A percentile compares a stretch with the other conserved stretches of the same genome.
Conservation (phyloP, 2,113 vertebrate genomes). For the Silurus meridionalis region DNA sequence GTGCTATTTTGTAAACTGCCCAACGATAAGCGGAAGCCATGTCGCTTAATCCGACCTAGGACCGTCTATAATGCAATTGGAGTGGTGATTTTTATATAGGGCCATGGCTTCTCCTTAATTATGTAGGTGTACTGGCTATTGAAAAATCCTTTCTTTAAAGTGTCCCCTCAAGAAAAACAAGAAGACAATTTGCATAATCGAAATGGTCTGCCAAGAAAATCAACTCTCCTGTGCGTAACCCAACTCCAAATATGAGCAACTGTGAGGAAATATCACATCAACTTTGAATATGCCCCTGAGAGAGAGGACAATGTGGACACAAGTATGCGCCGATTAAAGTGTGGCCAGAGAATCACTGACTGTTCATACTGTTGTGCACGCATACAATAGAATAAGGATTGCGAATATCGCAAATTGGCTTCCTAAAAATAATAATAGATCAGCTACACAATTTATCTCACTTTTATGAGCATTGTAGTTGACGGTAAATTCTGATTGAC, state of each 20-base stretch:
- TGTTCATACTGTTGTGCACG: neutral
- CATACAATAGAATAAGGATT: neutral
- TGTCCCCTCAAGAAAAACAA: neutral
- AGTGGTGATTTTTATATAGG: neutral
- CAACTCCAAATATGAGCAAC: neutral
- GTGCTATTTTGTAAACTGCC: neutral
- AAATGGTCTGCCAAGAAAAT: neutral
- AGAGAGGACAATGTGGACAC: neutral
- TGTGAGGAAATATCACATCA: neutral
- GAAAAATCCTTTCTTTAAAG: neutral
- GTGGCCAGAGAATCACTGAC: neutral
- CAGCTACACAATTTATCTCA: neutral
- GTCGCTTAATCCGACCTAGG: neutral
- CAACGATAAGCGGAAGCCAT: neutral
- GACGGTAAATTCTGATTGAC: constrained; percentile 5
- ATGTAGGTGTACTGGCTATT: neutral
- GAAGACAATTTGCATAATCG: neutral
- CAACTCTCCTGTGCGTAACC: neutral
- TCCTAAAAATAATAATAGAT: neutral
- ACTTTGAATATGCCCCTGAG: neutral
- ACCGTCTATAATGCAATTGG: neutral
- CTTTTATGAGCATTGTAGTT: neutral
- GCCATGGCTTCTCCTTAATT: neutral
- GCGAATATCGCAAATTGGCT: neutral
- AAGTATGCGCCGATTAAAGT: neutral